Base-by-base conservation (phyloP, 1,140 invertebrate genomes). In the Tenebrio molitor region DNA sequence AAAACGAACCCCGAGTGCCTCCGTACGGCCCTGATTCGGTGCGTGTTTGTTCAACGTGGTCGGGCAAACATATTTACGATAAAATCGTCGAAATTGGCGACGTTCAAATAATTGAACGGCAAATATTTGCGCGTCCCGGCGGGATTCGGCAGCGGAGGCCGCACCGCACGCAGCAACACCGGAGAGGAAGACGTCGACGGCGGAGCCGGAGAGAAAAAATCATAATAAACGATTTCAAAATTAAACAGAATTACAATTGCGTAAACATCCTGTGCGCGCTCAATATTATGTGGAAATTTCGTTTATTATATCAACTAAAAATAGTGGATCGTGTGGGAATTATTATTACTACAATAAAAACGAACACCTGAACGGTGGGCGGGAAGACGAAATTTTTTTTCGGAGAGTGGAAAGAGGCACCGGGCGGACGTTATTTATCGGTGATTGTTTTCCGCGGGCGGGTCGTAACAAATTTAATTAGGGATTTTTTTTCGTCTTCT, bases 261-360 rank as follows among this genome's bases (percentile, higher is more conserved):
- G 42, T 66, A 66, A 66, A 66, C 64, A 66, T 66, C 64, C 58
- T 64, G 58, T 64, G 34, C 25, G 34, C 64, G 64, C 64, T 66
- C 64, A 21, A 66, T 66, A 66, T 66, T 66, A 66, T 66, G 64
- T 66, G 64, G 64, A 66, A 66, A 66, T 66, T 58, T 66, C 64
- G 64, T 66, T 66, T 66, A 66, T 66, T 66, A 66, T 66, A 66
- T 44, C 64, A 66, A 66, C 64, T 66, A 66, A 66, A 66, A 66
- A 66, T 66, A 66, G 64, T 66, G 21, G 25, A 42, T 66, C 64
- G 64, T 66, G 64, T 66, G 64, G 64, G 64, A 66, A 66, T 66
- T 44, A 66, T 66, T 66, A 66, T 58, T 58, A 66, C 64, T 44
- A 21, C 63, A 65, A 65, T 65, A 65, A 65, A 41, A 65, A 65